These are phyloP conservation scores for Andrena camellia DNA, from an alignment of 2,888 invertebrate genomes.

Conservation along the genomic window DNA sequence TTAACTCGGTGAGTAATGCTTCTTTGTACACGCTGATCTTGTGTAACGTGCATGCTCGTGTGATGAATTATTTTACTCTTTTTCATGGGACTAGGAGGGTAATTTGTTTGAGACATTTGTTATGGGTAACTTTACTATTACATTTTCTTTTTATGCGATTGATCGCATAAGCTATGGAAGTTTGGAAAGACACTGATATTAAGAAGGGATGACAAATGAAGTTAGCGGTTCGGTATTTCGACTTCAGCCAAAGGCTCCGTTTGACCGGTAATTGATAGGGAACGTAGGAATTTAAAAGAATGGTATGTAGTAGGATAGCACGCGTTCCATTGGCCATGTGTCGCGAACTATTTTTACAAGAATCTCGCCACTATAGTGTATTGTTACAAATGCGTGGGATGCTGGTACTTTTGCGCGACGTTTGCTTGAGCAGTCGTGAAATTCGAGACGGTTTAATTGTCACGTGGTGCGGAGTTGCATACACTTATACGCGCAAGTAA, in stretches of 20 bases:
- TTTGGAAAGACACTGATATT: background rate
- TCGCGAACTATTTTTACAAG: slow-evolving; percentile 63
- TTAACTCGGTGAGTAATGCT: slow-evolving; percentile 60
- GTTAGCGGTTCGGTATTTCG: background rate
- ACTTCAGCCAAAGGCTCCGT: too few species aligned
- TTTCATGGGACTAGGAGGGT: too few species aligned
- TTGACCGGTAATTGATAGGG: background rate
- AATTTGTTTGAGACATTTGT: too few species aligned
- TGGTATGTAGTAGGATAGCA: background rate
- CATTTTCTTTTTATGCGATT: too few species aligned
- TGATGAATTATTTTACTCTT: background rate
- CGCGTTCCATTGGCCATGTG: background rate
- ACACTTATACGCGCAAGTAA: slow-evolving; percentile 8
- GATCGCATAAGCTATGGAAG: background rate
- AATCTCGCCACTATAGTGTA: slow-evolving; percentile 55
- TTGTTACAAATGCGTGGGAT: background rate
- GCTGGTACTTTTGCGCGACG: slow-evolving; percentile 14
- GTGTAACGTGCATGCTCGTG: too few species aligned
- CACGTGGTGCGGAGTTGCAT: slow-evolving; percentile 48
- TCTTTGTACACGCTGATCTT: background rate
- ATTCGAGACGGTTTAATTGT: slow-evolving; percentile 59
- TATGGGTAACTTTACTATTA: too few species aligned
- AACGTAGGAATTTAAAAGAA: background rate
- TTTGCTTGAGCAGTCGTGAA: slow-evolving; percentile 51
- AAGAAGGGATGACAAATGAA: background rate